These are phyloP conservation scores for Mormyrus iriodes DNA, from an alignment of 2,113 vertebrate genomes.

Conservation along the genomic window DNA sequence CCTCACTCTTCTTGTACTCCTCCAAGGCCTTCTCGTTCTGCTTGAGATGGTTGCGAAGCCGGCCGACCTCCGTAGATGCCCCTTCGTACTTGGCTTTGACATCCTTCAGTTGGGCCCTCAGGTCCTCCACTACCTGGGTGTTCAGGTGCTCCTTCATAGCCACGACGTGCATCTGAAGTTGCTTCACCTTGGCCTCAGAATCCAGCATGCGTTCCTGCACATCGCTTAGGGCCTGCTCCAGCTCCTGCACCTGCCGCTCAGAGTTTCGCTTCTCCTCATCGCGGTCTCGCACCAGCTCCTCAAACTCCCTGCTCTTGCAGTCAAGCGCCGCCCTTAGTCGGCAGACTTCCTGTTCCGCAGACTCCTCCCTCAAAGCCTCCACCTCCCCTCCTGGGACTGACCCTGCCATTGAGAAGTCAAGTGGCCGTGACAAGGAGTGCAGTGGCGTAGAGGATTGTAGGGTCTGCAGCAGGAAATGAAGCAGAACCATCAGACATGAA, in stretches of 20 bases:
- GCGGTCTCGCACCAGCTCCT: constrained; percentile 64
- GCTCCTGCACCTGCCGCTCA: constrained; percentile 78
- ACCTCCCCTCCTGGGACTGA: constrained; percentile 51
- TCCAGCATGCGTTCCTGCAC: constrained; percentile 98
- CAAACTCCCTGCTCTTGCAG: constrained; percentile 72
- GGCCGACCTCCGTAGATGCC: constrained; percentile 81
- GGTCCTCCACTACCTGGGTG: constrained; percentile 64
- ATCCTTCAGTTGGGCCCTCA: constrained; percentile 78
- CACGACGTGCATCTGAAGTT: constrained; percentile 89
- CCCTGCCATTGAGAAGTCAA: constrained; percentile 60
- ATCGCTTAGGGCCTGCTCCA: constrained; percentile 86
- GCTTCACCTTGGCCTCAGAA: constrained; percentile 91
- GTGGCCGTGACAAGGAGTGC: constrained; percentile 67
- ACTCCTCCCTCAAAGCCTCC: constrained; percentile 62
- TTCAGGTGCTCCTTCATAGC: constrained; percentile 85
- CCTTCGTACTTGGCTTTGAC: constrained; percentile 86
- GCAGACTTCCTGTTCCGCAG: constrained; percentile 66
- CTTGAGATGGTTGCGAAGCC: constrained; percentile 80
- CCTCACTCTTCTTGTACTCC: constrained; percentile 78
- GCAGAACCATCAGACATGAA: not conserved
- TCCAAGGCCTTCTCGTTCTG: constrained; percentile 80
- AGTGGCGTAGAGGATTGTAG: constrained; percentile 51
- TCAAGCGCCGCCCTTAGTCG: constrained; percentile 71
- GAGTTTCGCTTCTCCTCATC: constrained; percentile 75
- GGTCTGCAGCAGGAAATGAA: constrained; percentile 34